Evolutionary conservation across 2,797 vertebrate genomes (phyloP).

Genomic region (Thunnus albacares): DNA sequence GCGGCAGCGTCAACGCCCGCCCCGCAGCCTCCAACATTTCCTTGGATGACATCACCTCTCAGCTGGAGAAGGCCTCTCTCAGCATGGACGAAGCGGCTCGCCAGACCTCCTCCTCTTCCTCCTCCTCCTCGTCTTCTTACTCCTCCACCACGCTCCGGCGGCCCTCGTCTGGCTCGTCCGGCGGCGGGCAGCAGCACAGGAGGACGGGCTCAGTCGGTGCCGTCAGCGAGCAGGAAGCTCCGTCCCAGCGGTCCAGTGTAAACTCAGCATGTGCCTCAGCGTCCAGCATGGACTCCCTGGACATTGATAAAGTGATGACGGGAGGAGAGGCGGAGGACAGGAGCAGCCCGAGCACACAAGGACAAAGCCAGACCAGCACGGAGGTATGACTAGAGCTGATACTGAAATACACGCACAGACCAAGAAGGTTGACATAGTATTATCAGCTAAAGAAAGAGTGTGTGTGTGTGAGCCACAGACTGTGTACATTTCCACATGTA

Average conservation of each 20-base stretch:
- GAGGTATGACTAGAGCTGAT: conserved; percentile 77
- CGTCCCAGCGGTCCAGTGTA: conserved; percentile 87
- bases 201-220: conserved; percentile 94
- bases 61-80: conserved; percentile 93
- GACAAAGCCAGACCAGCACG: conserved; percentile 79
- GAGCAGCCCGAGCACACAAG: conserved; percentile 65
- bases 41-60: conserved; percentile 97
- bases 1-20: conserved; percentile 82
- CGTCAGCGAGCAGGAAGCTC: conserved; percentile 90
- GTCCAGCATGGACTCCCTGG: conserved; percentile 97
- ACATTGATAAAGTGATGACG: conserved; percentile 87
- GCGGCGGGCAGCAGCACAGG: conserved; percentile 88
- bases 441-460: conserved; percentile 6
- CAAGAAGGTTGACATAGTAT: neutral
- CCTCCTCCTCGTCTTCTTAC: conserved; percentile 76
- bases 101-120: conserved; percentile 85
- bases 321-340: conserved; percentile 89
- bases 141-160: conserved; percentile 80
- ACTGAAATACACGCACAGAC: neutral
- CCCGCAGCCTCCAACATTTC: conserved; percentile 92
- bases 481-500: neutral
- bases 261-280: conserved; percentile 94
- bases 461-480: conserved; percentile 18
- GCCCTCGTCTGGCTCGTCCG: conserved; percentile 75
- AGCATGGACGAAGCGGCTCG: conserved; percentile 98